Evolutionary conservation across 2,888 invertebrate genomes (phyloP).

Genomic region (Philopedon plagiatum): DNA sequence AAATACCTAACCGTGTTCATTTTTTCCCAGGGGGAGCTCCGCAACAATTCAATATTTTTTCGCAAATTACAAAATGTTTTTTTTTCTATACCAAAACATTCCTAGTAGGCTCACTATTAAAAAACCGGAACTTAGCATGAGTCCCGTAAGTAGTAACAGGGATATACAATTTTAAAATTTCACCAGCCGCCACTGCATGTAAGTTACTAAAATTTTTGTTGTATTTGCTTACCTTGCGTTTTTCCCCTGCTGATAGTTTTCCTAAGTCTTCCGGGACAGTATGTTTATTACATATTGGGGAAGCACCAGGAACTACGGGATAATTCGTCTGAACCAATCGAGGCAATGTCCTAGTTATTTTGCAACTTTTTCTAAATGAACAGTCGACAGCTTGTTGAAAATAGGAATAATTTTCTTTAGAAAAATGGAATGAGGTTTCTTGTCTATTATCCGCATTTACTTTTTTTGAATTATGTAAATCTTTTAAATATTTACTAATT

Average conservation of each 20-base stretch:
- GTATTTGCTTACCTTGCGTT: slow-evolving; percentile 7
- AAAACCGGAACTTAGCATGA: no score
- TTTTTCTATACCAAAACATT: no score
- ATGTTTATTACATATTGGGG: slow-evolving; percentile 46
- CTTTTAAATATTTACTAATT: slow-evolving; percentile 37
- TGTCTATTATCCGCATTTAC: neutral
- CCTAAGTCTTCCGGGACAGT: slow-evolving; percentile 42
- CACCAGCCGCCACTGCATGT: no score
- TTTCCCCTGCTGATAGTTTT: slow-evolving; percentile 27
- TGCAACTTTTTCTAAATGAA: slow-evolving; percentile 36
- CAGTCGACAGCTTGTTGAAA: slow-evolving; percentile 35
- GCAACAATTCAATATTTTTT: no score
- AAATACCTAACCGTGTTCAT: no score
- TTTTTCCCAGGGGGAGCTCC: no score
- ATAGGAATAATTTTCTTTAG: slow-evolving; percentile 29
- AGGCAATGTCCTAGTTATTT: slow-evolving; percentile 36
- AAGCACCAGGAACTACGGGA: slow-evolving; percentile 38
- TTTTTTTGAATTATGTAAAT: slow-evolving; percentile 15
- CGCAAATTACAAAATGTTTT: no score
- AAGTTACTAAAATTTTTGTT: no score
- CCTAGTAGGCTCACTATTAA: no score
- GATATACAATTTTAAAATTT: no score
- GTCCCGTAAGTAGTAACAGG: no score
- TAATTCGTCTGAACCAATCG: neutral
- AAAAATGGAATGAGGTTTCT: neutral